Evolutionary conservation across 2,888 invertebrate genomes (phyloP), one percentile per base, ranked within the genome.

Genomic region (Alloplasta piceator): DNA sequence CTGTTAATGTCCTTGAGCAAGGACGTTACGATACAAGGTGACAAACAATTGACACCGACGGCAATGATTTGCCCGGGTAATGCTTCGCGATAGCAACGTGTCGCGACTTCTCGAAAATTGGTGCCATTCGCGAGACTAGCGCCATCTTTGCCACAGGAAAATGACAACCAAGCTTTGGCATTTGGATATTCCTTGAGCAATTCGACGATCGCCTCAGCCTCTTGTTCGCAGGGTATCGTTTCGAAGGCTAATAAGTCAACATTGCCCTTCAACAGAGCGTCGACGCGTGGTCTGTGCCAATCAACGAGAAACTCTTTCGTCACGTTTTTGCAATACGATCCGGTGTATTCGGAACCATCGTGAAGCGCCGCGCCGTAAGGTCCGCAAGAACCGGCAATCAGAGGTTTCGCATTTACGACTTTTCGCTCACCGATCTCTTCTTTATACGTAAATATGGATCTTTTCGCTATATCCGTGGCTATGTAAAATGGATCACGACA

Each of bases 331-430:
- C 95, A 95, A 90, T 97, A 97, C 80, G 94, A 94, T 14, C 98
- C 98, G n/a, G 95, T 95, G 91, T 98, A 99, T 91, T 99, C 99
- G 0, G 98, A 98, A 9, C 97, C 97, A 91, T 99, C 98, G 89
- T 96, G 96, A 48, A 98, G 93, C 87, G 95, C 96, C 0, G 98
- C 98, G 0, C 98, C 98, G 91, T 97, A 98, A 0, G 98, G 98
- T 0, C 98, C 98, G 80, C 98, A 96, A 0, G 98, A 97, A 0
- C 98, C 98, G 26, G 97, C 97, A 61, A 98, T 94, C 85, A 96
- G 90, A 9, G 97, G 95, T 83, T 91, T 90, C 26, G 83, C 82
- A 83, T 90, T 90, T 10, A 82, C 78, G 0, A 86, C 82, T 5
- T 83, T 72, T 4, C 74, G 72, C 16, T 85, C 71, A 2, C 52